These are phyloP conservation scores for Leptothorax acervorum DNA, from an alignment of 2,888 invertebrate genomes.

Conservation along the genomic window DNA sequence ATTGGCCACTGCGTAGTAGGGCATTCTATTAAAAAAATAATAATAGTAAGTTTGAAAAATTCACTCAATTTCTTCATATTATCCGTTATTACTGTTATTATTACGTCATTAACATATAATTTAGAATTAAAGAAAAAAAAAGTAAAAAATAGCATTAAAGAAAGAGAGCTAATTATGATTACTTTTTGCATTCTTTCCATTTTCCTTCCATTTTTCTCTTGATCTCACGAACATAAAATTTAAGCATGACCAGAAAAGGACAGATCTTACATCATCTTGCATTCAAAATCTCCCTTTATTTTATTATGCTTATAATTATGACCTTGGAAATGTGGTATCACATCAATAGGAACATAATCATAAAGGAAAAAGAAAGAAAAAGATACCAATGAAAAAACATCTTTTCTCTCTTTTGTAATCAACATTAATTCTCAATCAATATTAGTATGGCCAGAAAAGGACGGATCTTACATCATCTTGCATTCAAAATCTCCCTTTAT, in stretches of 20 bases:
- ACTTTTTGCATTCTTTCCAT: background rate
- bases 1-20: conserved; percentile 68
- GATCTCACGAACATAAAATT: background rate
- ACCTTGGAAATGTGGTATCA: background rate
- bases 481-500: background rate
- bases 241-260: background rate
- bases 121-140: background rate
- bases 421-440: background rate
- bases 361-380: background rate
- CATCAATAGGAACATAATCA: background rate
- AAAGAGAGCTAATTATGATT: background rate
- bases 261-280: background rate
- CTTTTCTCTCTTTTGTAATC: no score
- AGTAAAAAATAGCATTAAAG: background rate
- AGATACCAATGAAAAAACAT: no score
- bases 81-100: background rate
- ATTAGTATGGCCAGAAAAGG: background rate
- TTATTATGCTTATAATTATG: background rate
- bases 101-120: background rate
- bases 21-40: conserved; percentile 41
- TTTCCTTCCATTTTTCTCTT: background rate
- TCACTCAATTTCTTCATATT: background rate
- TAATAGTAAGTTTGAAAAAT: background rate
- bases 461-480: background rate
- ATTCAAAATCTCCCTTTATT: background rate